Conservation (phyloP, 2,888 invertebrate species). For the Podabrus alpinus region DNA sequence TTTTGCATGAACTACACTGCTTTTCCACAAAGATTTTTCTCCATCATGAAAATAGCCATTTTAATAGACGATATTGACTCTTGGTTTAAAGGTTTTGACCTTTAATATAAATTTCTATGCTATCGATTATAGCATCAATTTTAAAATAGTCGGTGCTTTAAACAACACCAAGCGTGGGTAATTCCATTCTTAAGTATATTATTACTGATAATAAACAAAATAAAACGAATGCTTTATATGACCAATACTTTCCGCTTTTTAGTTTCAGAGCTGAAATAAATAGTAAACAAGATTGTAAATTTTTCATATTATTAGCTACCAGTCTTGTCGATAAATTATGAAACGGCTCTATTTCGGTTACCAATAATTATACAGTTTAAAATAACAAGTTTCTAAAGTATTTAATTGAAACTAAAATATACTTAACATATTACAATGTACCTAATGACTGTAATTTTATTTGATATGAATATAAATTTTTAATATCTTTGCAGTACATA, state of each 20-base stretch:
- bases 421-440: too few relatives aligned
- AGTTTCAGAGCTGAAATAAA: neutral
- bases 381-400: too few relatives aligned
- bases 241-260: too few relatives aligned
- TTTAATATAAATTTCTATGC: neutral
- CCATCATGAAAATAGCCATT: neutral
- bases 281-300: neutral
- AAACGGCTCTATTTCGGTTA: neutral
- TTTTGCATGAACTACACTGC: neutral
- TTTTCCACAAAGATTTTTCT: neutral
- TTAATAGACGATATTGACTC: neutral
- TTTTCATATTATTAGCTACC: neutral
- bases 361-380: neutral
- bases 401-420: too few relatives aligned
- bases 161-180: neutral
- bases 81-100: neutral
- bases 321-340: neutral
- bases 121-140: neutral
- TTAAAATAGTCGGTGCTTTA: neutral
- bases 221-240: neutral
- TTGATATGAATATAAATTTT: too few relatives aligned
- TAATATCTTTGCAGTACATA: too few relatives aligned
- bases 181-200: neutral
- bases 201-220: neutral
- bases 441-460: too few relatives aligned